Conservation (phyloP, 2,888 invertebrate species). For the Andricus quercusramuli region DNA sequence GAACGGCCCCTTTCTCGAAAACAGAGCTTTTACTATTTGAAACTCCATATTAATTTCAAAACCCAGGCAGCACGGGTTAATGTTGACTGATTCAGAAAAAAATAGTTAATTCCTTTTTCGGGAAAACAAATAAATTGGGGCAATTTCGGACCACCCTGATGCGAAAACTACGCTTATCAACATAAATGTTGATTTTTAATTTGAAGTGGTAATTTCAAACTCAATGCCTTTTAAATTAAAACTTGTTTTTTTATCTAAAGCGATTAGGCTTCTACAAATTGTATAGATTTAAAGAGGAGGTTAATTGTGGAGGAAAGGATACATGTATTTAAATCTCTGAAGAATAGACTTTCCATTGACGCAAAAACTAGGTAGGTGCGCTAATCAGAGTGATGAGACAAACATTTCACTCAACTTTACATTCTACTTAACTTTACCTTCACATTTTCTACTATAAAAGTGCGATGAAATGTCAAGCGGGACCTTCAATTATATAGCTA, state of each 20-base stretch:
- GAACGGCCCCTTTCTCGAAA: no score
- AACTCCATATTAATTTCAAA: no score
- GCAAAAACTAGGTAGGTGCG: constrained; percentile 1
- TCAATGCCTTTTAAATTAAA: no score
- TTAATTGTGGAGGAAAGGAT: neutral
- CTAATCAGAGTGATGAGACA: constrained; percentile 16
- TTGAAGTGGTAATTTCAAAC: neutral
- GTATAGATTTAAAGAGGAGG: neutral
- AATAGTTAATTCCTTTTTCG: no score
- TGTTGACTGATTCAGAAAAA: no score
- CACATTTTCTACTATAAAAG: neutral
- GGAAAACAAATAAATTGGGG: no score
- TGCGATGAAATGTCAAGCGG: neutral
- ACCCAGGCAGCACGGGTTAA: no score
- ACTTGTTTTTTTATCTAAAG: no score
- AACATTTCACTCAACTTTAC: neutral
- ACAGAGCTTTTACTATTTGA: no score
- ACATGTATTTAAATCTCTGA: neutral
- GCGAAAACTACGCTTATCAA: no score
- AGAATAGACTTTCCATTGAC: neutral
- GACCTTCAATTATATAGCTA: neutral
- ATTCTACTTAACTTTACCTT: neutral
- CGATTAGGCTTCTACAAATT: no score
- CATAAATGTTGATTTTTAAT: neutral
- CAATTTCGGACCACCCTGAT: no score